These are phyloP conservation scores for Alca torda DNA, from an alignment of 2,797 vertebrate genomes.

Conservation along the genomic window DNA sequence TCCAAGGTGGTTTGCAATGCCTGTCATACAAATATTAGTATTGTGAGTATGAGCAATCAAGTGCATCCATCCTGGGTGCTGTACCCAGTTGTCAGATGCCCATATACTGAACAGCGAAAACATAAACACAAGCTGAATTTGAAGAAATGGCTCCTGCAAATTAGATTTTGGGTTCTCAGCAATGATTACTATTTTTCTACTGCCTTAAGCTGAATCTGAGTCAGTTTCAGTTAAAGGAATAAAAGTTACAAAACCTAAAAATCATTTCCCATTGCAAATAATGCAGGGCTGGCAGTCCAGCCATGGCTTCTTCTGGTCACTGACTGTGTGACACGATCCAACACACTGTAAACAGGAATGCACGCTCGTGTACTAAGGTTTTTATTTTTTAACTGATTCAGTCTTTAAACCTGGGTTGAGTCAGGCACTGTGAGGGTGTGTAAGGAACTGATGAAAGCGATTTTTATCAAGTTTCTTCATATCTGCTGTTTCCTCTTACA, in stretches of 20 bases:
- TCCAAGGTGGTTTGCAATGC: background rate
- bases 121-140: background rate
- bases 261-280: background rate
- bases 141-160: background rate
- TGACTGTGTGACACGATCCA: background rate
- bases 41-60: background rate
- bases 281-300: background rate
- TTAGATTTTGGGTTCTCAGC: background rate
- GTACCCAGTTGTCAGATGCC: background rate
- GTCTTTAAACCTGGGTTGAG: background rate
- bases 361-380: background rate
- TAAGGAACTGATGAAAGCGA: background rate
- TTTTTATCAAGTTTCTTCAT: background rate
- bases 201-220: background rate
- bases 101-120: background rate
- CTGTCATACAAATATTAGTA: background rate
- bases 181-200: background rate
- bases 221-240: background rate
- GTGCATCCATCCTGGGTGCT: background rate
- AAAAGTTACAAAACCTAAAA: conserved; percentile 1
- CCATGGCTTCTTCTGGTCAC: background rate
- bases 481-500: background rate
- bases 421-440: background rate
- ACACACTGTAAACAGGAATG: background rate
- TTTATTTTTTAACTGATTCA: background rate